Base-by-base conservation (phyloP, 2,113 vertebrate species). In the Nyctereutes procyonoides region DNA sequence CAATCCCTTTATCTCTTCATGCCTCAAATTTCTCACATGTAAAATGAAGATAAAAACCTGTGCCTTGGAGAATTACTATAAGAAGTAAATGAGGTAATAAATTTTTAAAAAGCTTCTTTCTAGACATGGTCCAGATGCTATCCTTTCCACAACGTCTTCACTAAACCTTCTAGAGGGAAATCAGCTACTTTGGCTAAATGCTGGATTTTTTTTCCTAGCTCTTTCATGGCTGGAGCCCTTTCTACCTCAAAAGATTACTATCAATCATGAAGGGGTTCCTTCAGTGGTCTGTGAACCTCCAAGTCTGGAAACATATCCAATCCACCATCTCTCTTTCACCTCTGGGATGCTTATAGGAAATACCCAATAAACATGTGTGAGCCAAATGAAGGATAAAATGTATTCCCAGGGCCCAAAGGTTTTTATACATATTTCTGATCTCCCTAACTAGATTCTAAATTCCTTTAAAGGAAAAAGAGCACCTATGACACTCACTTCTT, bases 41-140 rank as follows among this genome's bases (percentile, higher is more conserved):
- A 63, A 96, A 89, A 90, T 48, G 26, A 94, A 10, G 19, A 73
- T 88, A 92, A 91, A 96, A 55, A 84, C 35, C 35, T 69, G 22
- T 87, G 51, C 15, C 80, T 60, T 4, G 4, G 17, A 95, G 32
- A 95, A 79, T 16, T 67, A 10, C 24, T 43, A 12, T 87, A 83
- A 94, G 53, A 80, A 92, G 30, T 71, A 79, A 79, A 51, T 58
- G 19, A 83, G 48, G 17, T 92, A 76, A 82, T 62, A 56, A 9
- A 58, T 24, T 60, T 65, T 19, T 38, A 35, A 77, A 58, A 81
- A 63, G 20, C 28, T 51, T 86, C 55, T 92, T 67, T 89, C 62
- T 82, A 85, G 24, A 43, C 26, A 14, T 22, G 13, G 30, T 14
- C 58, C 48, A 82, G 56, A 73, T 28, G 55, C 32, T 2, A 79